Percentiles rank a stretch among this genome's conserved stretches.
These are phyloP conservation scores for Morpho achilles DNA, from an alignment of 2,888 invertebrate genomes.

Conservation along the genomic window DNA sequence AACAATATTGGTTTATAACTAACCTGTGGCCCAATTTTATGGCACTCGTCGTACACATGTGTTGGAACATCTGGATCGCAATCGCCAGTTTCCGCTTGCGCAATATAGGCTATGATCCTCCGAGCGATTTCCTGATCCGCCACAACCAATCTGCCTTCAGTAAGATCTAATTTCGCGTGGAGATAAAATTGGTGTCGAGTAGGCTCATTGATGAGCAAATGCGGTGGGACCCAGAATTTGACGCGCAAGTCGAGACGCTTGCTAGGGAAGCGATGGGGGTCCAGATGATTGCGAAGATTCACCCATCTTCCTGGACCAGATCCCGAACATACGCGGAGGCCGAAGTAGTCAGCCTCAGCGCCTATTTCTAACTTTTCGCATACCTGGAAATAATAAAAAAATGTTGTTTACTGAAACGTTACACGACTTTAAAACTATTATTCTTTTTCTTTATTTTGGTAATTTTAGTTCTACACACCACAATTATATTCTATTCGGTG, in stretches of 20 bases:
- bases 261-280: constrained; percentile 83
- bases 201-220: constrained; percentile 89
- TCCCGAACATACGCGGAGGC: constrained; percentile 81
- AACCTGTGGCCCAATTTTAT: constrained; percentile 78
- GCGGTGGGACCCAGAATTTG: constrained; percentile 95
- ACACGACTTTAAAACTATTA: too few species aligned
- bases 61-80: constrained; percentile 81
- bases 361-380: constrained; percentile 90
- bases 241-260: constrained; percentile 86
- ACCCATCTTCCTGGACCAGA: constrained; percentile 90
- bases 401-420: too few species aligned
- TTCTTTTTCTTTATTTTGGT: too few species aligned
- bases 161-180: constrained; percentile 87
- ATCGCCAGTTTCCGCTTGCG: constrained; percentile 86
- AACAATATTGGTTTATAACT: constrained; percentile 1
- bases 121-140: constrained; percentile 84
- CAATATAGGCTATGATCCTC: constrained; percentile 86
- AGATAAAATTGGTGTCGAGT: constrained; percentile 93
- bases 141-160: constrained; percentile 85
- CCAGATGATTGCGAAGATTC: constrained; percentile 90
- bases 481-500: too few species aligned
- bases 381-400: constrained; percentile 78
- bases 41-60: constrained; percentile 81
- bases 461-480: too few species aligned
- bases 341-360: constrained; percentile 93